A percentile compares a stretch with the other conserved stretches of the same genome.
phyloP scores from a whole-genome alignment of 1,140 invertebrate species.

The Mizuhopecten yessoensis region DNA sequence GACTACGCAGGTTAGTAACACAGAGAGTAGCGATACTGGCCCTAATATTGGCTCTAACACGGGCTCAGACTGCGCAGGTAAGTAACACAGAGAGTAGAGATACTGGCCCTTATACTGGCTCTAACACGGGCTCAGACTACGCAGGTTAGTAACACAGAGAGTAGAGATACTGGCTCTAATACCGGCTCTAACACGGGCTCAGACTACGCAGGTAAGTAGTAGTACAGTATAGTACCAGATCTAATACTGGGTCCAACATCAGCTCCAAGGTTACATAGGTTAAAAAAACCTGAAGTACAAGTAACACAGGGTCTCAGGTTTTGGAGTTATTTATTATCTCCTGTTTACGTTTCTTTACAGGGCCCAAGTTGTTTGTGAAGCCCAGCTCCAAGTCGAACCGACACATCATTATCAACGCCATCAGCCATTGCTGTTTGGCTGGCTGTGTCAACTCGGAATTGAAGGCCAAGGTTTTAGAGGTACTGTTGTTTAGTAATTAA shows the following conservation, averaged over 20 bases:
- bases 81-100: neutral
- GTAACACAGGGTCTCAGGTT: no score
- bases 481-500: conserved; percentile 60
- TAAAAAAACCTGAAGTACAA: neutral
- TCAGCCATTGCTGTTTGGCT: conserved; percentile 99
- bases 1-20: neutral
- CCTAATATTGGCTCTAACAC: neutral
- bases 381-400: conserved; percentile 99
- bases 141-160: neutral
- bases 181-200: neutral
- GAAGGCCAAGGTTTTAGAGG: conserved; percentile 95
- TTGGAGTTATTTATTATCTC: neutral
- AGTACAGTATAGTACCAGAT: neutral
- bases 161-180: no score
- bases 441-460: conserved; percentile 97
- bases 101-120: no score
- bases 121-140: no score
- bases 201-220: neutral
- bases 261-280: neutral
- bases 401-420: conserved; percentile 97
- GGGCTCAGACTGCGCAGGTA: neutral
- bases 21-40: no score
- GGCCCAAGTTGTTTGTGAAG: conserved; percentile 98
- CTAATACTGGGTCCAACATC: no score
- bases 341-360: conserved; percentile 84